These are phyloP conservation scores for Slavum lentiscoides DNA, from an alignment of 2,888 invertebrate genomes.

Conservation along the genomic window DNA sequence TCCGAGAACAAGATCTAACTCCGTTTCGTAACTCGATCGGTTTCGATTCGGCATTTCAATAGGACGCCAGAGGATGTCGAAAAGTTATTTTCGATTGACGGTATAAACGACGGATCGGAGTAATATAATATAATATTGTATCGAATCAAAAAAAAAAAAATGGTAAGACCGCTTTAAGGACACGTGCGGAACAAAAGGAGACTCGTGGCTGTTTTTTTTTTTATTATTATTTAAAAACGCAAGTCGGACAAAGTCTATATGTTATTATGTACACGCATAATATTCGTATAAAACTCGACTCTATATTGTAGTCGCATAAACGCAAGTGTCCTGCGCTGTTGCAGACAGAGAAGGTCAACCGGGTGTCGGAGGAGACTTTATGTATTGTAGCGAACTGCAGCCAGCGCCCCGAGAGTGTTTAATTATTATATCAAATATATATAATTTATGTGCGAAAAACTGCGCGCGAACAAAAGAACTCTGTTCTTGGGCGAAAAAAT, in stretches of 20 bases:
- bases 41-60: no score
- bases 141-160: no score
- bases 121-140: no score
- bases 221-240: no score
- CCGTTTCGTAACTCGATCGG: no score
- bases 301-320: not conserved
- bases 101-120: no score
- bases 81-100: no score
- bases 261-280: not conserved
- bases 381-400: not conserved
- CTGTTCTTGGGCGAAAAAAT: constrained; percentile 4
- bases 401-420: not conserved
- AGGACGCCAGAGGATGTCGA: no score
- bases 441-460: constrained; percentile 25
- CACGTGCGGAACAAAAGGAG: no score
- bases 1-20: no score
- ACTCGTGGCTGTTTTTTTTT: no score
- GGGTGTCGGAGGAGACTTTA: constrained; percentile 1
- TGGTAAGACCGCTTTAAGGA: no score
- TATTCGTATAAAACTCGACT: constrained; percentile 4
- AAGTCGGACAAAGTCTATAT: not conserved
- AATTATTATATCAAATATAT: constrained; percentile 11
- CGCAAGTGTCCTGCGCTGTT: not conserved
- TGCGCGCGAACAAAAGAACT: constrained; percentile 27
- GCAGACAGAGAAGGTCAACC: constrained; percentile 28